Conservation (phyloP, 2,113 vertebrate genomes). For the Misgurnus mizolepis region DNA sequence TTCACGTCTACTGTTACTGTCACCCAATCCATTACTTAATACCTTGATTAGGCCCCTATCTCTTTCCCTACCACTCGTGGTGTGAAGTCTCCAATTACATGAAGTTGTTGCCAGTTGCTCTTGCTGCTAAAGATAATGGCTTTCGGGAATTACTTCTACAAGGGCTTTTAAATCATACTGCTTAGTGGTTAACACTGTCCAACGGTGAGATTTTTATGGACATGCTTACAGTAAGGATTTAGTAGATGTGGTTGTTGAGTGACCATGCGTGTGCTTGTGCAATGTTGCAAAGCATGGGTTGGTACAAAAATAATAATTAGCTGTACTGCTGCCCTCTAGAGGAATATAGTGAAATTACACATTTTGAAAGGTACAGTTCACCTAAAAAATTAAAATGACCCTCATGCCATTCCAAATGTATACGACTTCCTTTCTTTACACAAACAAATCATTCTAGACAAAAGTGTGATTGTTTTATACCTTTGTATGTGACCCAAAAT, state of each 20-base stretch:
- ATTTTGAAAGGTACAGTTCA: neutral
- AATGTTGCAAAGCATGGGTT: neutral
- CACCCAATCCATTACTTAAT: constrained; percentile 76
- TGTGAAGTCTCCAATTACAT: constrained; percentile 70
- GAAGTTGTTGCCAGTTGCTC: constrained; percentile 55
- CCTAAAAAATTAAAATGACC: too few relatives aligned
- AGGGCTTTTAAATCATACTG: constrained; percentile 26
- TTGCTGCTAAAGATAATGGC: constrained; percentile 46
- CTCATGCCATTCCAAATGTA: too few relatives aligned
- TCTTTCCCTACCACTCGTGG: constrained; percentile 66
- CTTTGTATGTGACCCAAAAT: too few relatives aligned
- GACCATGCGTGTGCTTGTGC: constrained; percentile 11
- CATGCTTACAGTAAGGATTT: neutral
- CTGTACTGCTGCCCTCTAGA: constrained; percentile 42
- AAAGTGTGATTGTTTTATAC: too few relatives aligned
- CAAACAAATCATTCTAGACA: too few relatives aligned
- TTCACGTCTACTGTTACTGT: constrained; percentile 71
- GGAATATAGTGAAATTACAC: constrained; percentile 17
- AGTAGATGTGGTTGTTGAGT: constrained; percentile 3
- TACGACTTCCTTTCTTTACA: too few relatives aligned
- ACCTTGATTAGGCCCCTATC: constrained; percentile 72
- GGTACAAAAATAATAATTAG: neutral
- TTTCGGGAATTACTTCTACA: constrained; percentile 12
- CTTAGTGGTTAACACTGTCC: constrained; percentile 37
- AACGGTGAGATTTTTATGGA: constrained; percentile 35